Conservation (phyloP, 2,888 invertebrate genomes). For the Cheilosia urbana region DNA sequence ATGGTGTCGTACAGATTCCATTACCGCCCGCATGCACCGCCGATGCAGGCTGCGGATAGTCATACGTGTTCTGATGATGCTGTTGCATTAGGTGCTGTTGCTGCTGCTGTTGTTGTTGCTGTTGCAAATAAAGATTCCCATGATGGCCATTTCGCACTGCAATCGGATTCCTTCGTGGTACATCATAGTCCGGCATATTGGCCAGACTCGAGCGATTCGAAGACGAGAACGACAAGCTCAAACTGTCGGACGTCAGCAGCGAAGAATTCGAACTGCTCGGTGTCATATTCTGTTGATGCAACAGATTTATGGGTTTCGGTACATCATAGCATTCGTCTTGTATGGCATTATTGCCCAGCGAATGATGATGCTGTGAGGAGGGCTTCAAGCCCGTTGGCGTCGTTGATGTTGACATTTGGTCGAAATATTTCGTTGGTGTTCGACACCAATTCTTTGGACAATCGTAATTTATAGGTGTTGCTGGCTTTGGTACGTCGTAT, state of each 20-base stretch:
- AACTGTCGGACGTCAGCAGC: slow-evolving; percentile 86
- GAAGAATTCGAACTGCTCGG: slow-evolving; percentile 89
- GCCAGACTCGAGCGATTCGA: slow-evolving; percentile 85
- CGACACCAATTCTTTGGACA: slow-evolving; percentile 85
- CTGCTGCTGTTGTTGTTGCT: slow-evolving; percentile 74
- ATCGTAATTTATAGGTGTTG: slow-evolving; percentile 85
- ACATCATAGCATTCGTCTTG: slow-evolving; percentile 87
- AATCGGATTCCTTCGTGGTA: slow-evolving; percentile 85
- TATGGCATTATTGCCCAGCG: slow-evolving; percentile 77
- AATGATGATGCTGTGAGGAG: slow-evolving; percentile 70
- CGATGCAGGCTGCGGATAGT: slow-evolving; percentile 80
- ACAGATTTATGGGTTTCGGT: slow-evolving; percentile 85
- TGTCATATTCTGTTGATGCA: slow-evolving; percentile 85
- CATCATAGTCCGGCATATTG: slow-evolving; percentile 89
- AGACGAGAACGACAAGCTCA: slow-evolving; percentile 84
- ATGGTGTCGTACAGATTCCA: slow-evolving; percentile 67
- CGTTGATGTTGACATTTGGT: slow-evolving; percentile 83
- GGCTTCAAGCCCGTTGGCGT: slow-evolving; percentile 81
- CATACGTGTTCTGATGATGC: slow-evolving; percentile 66
- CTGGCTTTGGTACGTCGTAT: slow-evolving; percentile 87
- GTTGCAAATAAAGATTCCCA: slow-evolving; percentile 62
- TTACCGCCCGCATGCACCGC: slow-evolving; percentile 73
- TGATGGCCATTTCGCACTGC: slow-evolving; percentile 79
- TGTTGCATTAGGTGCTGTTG: slow-evolving; percentile 64
- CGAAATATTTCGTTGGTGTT: slow-evolving; percentile 78